Base-by-base conservation (phyloP, 1,140 invertebrate species). In the Panulirus ornatus region DNA sequence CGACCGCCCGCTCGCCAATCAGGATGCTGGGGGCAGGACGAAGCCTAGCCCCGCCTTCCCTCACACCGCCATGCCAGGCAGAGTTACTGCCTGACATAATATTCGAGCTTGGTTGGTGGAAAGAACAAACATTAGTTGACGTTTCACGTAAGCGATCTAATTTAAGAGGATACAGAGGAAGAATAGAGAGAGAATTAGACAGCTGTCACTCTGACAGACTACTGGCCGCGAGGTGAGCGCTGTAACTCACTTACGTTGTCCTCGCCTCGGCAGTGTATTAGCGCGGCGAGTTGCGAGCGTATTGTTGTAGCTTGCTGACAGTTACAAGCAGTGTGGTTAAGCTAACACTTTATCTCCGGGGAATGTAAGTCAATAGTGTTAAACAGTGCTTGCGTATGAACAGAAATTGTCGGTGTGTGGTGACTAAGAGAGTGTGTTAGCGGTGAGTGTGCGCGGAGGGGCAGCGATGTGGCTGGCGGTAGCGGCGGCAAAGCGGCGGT, bases 111-210 rank as follows among this genome's bases (percentile, higher is more conserved):
- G 85, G 75, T 88, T 88, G 85, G 85, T 88, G 85, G 85, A 88
- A 88, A 88, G 85, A 88, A 88, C 85, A 88, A 88, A 88, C 85
- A 88, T 88, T 88, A 70, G 85, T 78, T 88, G 85, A 88, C 85
- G 85, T 88, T 88, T 88, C 85, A 81, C 85, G 85, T 88, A 88
- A 88, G 85, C 85, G 85, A 88, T 88, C 85, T 88, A 88, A 88
- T 88, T 88, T 88, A 88, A 88, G 85, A 79, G 85, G 36, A 6
- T 44, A 81, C 54, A 79, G 73, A 42, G 81, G 73, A 79, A 88
- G 85, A 88, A 88, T 78, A 88, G 75, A 88, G 75, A 40, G 76
- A 44, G 85, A 88, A 88, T 88, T 81, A 63, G 75, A 88, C 75
- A 88, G 75, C 73, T 70, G 85, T 88, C 85, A 79, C 51, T 42